Evolutionary conservation across 1,140 invertebrate species (phyloP), one percentile per base, ranked within the genome.

Genomic region (Drosophila erecta): DNA sequence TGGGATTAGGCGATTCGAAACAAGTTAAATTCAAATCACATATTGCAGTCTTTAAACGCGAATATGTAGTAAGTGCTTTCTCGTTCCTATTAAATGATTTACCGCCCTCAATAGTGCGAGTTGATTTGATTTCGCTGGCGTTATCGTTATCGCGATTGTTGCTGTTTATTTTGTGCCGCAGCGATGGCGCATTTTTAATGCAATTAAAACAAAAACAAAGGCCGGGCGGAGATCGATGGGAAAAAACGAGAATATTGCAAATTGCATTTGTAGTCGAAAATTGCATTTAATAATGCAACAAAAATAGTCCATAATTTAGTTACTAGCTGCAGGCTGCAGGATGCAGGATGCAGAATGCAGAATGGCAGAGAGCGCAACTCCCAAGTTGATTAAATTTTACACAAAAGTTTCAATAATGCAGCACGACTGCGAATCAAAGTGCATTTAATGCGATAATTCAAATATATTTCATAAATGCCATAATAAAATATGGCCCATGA

Each of bases 331-430:
- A 40, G 24, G 56, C 54, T 2, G 17, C 17, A 17, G 17, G 17
- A 0, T 17, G 17, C 17, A n/a, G n/a, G n/a, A n/a, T n/a, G 17
- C 17, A 0, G 17, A 17, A 0, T 17, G 17, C 17, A 12, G n/a
- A 33, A 50, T 33, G 47, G 47, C 46, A 44, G n/a, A 38, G 30
- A 49, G 61, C 40, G 8, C 37, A 73, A 62, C 55, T 66, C 59
- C 59, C 46, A 51, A 79, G 37, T 61, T 81, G 79, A 81, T 81
- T 81, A 66, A 59, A 77, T 77, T 81, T 81, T 66, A 76, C 61
- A 76, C 59, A 59, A 60, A 65, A 54, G 56, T 47, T 37, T 57
- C 30, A 55, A 53, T 67, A 46, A 59, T 65, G 40, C 59, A 35
- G 17, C 22, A 15, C 54, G 38, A 2, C 22, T 12, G 38, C 59